Evolutionary conservation across 23 tunicate genomes (phyloP).

Genomic region (Oikopleura dioica): DNA sequence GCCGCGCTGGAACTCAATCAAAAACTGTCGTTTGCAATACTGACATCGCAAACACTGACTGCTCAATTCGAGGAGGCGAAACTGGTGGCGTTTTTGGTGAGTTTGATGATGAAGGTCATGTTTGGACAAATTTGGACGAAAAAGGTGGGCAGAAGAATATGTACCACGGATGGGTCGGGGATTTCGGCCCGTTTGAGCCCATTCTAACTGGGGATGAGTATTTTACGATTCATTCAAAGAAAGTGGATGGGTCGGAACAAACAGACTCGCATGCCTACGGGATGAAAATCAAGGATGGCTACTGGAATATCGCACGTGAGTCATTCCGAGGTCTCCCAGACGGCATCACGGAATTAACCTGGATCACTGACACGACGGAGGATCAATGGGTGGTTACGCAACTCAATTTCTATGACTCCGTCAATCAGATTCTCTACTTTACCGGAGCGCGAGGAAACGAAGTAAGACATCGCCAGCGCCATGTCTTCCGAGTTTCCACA

Average conservation of each 20-base stretch:
- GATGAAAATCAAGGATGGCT: not conserved
- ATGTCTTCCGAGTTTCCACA: not conserved
- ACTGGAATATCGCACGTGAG: not conserved
- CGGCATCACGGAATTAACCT: too few relatives aligned
- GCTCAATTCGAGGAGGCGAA: not conserved
- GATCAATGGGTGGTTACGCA: constrained; percentile 27
- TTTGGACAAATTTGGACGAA: too few relatives aligned
- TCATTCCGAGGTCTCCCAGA: too few relatives aligned
- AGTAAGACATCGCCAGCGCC: not conserved
- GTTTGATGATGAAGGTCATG: not conserved
- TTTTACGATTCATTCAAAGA: not conserved
- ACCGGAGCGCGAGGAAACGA: constrained; percentile 27
- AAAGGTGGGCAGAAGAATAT: too few relatives aligned
- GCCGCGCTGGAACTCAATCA: constrained; percentile 5
- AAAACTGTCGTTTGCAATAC: constrained; percentile 1
- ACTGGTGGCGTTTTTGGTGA: not conserved
- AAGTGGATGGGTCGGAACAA: not conserved
- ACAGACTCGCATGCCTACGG: not conserved
- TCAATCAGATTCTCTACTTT: constrained; percentile 30
- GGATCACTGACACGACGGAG: constrained; percentile 28
- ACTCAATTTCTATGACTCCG: constrained; percentile 31
- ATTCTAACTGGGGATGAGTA: not conserved
- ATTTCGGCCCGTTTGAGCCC: not conserved
- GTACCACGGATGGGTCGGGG: not conserved
- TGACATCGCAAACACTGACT: not conserved